phyloP scores from a whole-genome alignment of 2,888 invertebrate species.

The Perdita meconis region DNA sequence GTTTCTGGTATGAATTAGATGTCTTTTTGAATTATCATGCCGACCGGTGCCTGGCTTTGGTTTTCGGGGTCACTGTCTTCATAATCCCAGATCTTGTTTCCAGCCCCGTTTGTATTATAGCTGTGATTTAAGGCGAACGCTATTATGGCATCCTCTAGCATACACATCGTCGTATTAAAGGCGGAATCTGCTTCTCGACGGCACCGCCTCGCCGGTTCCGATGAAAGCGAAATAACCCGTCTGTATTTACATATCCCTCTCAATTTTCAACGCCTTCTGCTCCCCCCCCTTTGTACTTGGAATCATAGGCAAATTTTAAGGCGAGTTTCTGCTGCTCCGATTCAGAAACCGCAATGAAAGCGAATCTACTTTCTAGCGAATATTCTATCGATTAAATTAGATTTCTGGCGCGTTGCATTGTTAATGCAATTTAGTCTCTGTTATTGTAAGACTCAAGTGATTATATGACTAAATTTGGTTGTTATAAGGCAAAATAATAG shows the following conservation, averaged over 20 bases:
- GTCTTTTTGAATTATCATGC: slow-evolving; percentile 51
- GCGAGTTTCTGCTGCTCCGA: background rate
- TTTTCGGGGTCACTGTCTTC: slow-evolving; percentile 55
- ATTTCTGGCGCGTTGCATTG: too few species aligned
- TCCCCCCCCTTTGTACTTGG: too few species aligned
- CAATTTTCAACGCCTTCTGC: background rate
- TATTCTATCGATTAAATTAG: too few species aligned
- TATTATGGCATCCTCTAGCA: slow-evolving; percentile 39
- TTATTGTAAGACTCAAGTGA: too few species aligned
- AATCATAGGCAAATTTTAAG: too few species aligned
- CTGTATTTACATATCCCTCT: slow-evolving; percentile 18
- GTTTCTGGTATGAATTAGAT: slow-evolving; percentile 57
- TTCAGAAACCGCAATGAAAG: background rate
- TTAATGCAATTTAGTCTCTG: too few species aligned
- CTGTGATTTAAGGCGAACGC: slow-evolving; percentile 57
- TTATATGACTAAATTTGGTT: too few species aligned
- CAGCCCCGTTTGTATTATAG: slow-evolving; percentile 35
- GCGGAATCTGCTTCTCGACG: slow-evolving; percentile 33
- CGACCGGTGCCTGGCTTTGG: slow-evolving; percentile 32
- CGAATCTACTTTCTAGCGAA: background rate
- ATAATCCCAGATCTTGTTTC: slow-evolving; percentile 58
- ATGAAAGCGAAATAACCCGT: slow-evolving; percentile 26
- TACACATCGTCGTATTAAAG: slow-evolving; percentile 61
- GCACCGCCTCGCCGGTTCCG: background rate
- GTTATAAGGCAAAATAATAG: too few species aligned